phyloP scores from a whole-genome alignment of 2,888 invertebrate species.

The Scaptodrosophila latifasciaeformis region DNA sequence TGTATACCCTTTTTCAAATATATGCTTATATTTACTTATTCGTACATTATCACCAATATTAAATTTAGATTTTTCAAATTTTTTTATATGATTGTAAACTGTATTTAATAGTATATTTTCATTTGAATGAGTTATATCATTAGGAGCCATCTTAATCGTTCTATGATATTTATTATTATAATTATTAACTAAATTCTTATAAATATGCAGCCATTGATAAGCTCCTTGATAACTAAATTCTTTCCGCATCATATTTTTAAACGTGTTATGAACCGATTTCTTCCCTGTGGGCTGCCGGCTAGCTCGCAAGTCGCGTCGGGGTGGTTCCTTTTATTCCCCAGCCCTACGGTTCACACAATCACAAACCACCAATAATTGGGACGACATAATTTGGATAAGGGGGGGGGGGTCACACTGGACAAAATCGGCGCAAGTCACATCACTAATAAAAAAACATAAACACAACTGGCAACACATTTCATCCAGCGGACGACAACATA shows the following conservation, averaged over 20 bases:
- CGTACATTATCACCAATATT: constrained; percentile 25
- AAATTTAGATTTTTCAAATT: constrained; percentile 24
- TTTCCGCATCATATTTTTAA: constrained; percentile 44
- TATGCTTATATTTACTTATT: constrained; percentile 36
- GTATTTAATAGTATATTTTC: constrained; percentile 17
- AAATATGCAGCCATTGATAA: constrained; percentile 54
- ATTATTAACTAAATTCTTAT: constrained; percentile 31
- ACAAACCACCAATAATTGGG: no score
- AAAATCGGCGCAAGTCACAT: no score
- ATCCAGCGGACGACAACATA: no score
- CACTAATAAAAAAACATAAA: no score
- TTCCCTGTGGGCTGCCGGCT: no score
- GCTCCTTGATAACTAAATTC: constrained; percentile 53
- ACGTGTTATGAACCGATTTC: no score
- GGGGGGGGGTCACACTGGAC: no score
- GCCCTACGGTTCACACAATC: no score
- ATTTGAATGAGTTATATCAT: constrained; percentile 22
- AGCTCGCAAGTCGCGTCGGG: no score
- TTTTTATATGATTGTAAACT: constrained; percentile 21
- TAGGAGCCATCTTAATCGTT: constrained; percentile 28
- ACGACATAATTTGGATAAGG: no score
- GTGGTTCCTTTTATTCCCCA: no score
- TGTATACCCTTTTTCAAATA: constrained; percentile 47
- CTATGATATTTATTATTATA: constrained; percentile 46
- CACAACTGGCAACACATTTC: no score